These are phyloP conservation scores for Ptilonorhynchus violaceus DNA, from an alignment of 2,113 vertebrate species.

Conservation along the genomic window DNA sequence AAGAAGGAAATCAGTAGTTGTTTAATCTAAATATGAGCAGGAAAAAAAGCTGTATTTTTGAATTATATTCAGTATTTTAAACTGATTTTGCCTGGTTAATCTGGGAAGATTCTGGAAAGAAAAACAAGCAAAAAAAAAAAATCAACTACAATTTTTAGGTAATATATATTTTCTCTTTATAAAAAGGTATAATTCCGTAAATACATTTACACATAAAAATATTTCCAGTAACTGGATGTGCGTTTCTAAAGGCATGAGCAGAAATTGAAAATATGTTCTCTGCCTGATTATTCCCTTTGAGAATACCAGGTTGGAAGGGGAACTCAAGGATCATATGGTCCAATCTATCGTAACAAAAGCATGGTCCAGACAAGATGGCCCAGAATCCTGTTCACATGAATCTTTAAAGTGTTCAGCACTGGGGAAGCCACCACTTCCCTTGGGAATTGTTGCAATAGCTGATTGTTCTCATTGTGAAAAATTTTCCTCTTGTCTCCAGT, in stretches of 20 bases:
- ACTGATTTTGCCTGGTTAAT: not conserved
- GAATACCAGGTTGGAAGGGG: not conserved
- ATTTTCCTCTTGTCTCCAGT: not conserved
- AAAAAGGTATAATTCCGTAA: not conserved
- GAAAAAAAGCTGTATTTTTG: fast-evolving
- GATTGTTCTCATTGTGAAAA: not conserved
- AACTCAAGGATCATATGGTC: not conserved
- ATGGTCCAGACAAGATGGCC: fast-evolving
- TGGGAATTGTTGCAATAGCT: not conserved
- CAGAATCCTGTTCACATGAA: not conserved
- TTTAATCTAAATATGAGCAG: not conserved
- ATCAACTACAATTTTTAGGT: not conserved
- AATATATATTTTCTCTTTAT: not conserved
- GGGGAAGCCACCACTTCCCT: not conserved
- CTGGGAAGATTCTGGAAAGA: not conserved
- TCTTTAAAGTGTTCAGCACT: fast-evolving
- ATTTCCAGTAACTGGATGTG: not conserved
- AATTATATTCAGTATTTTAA: not conserved
- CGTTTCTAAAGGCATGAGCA: not conserved
- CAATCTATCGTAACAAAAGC: not conserved
- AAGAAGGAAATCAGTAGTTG: not conserved
- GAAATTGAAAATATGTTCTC: not conserved
- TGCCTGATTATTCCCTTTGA: not conserved
- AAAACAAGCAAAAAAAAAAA: not conserved
- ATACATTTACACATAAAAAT: not conserved